Percentiles rank a stretch among this genome's conserved stretches.
These are phyloP conservation scores for Danio aesculapii DNA, from an alignment of 2,797 vertebrate species.

Conservation along the genomic window DNA sequence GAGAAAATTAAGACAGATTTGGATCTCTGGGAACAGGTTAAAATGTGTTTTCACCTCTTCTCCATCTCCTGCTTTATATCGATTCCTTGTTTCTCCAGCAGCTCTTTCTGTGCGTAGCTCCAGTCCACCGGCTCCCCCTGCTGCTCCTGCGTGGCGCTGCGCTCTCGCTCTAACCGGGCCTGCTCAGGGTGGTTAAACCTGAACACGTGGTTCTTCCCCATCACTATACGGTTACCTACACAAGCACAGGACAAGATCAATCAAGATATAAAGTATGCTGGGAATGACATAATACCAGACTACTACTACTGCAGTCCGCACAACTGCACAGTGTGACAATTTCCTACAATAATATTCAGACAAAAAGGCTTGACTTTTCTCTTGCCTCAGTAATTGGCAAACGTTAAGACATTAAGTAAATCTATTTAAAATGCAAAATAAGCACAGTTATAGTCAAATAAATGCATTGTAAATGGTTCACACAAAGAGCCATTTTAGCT, in stretches of 20 bases:
- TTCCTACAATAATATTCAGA: not conserved
- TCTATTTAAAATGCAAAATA: not conserved
- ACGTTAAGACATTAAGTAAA: too few species aligned
- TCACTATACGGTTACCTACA: constrained; percentile 87
- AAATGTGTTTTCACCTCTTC: constrained; percentile 76
- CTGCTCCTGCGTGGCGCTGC: constrained; percentile 85
- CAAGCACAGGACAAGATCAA: constrained; percentile 1
- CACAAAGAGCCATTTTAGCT: too few species aligned
- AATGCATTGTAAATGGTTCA: not conserved
- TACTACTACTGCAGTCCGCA: not conserved
- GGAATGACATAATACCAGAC: not conserved
- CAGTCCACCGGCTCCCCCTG: constrained; percentile 88
- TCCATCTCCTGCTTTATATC: constrained; percentile 92
- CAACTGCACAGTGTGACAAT: not conserved
- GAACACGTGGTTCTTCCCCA: constrained; percentile 90
- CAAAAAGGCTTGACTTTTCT: not conserved
- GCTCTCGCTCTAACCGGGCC: constrained; percentile 85
- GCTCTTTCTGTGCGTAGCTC: constrained; percentile 87
- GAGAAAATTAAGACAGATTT: too few species aligned
- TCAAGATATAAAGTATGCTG: not conserved
- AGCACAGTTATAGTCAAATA: not conserved
- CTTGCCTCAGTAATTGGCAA: too few species aligned
- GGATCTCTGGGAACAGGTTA: not conserved
- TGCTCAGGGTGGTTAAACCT: constrained; percentile 89
- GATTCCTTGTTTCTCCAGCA: constrained; percentile 88